Conservation (phyloP, 2,888 invertebrate genomes). For the Lingula anatina region DNA sequence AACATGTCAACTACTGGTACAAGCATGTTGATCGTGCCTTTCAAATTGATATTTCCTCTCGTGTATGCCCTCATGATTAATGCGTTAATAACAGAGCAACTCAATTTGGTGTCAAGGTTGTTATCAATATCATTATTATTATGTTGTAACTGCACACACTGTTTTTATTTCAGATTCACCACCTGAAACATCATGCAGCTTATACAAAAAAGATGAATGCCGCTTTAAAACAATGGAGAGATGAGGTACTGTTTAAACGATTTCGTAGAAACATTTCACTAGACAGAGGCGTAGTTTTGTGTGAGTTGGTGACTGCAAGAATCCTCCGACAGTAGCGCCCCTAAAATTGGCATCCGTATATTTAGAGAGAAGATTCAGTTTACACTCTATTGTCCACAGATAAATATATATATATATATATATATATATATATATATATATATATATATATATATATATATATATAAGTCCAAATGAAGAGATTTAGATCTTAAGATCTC, state of each 20-base stretch:
- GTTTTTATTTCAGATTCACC: too few relatives aligned
- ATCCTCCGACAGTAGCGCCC: neutral
- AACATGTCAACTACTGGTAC: too few relatives aligned
- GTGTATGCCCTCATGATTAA: too few relatives aligned
- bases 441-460: conserved; percentile 2
- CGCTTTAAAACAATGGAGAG: conserved; percentile 26
- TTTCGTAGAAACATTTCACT: too few relatives aligned
- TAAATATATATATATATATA: conserved; percentile 2
- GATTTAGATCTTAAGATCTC: too few relatives aligned
- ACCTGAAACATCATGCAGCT: conserved; percentile 30
- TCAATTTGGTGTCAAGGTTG: too few relatives aligned
- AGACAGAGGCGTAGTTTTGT: neutral
- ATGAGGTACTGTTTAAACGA: too few relatives aligned
- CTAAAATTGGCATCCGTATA: neutral
- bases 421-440: conserved; percentile 2
- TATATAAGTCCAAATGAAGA: neutral
- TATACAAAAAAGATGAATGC: conserved; percentile 34
- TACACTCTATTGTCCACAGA: neutral
- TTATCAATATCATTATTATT: too few relatives aligned
- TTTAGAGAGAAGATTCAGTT: neutral
- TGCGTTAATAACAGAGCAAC: too few relatives aligned
- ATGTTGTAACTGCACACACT: too few relatives aligned
- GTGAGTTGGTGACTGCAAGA: neutral
- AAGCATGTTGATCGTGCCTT: too few relatives aligned
- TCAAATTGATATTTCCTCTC: too few relatives aligned